Evolutionary conservation across 35 echinoderm and acorn worm genomes (phyloP).

Genomic region (Apostichopus californicus): DNA sequence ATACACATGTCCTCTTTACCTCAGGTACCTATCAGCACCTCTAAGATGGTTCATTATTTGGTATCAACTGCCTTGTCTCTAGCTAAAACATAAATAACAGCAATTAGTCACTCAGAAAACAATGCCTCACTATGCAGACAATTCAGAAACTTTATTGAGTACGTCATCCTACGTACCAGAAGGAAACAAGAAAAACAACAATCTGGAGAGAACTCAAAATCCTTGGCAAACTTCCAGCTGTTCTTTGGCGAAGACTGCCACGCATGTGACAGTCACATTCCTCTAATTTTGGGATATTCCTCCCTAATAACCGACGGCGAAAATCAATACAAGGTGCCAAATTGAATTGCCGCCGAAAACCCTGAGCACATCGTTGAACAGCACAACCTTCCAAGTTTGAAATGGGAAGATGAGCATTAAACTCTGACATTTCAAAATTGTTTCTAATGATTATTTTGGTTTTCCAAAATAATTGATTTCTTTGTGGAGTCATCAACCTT

Average conservation of each 20-base stretch:
- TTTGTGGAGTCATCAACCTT: background rate
- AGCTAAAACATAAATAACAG: too few species aligned
- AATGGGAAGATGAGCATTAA: background rate
- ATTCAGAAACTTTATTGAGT: too few species aligned
- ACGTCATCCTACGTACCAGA: background rate
- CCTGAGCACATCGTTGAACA: background rate
- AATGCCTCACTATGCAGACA: too few species aligned
- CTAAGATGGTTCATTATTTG: too few species aligned
- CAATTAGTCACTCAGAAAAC: too few species aligned
- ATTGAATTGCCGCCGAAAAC: background rate
- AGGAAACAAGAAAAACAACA: background rate
- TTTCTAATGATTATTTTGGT: background rate
- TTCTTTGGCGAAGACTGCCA: background rate
- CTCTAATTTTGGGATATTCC: background rate
- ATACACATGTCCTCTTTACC: too few species aligned
- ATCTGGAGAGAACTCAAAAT: background rate
- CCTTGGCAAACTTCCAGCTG: conserved; percentile 2
- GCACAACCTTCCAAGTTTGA: background rate
- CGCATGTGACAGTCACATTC: background rate
- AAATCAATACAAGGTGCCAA: background rate
- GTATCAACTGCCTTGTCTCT: too few species aligned
- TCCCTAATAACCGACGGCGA: background rate
- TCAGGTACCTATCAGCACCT: too few species aligned
- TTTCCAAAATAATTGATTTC: conserved; percentile 9
- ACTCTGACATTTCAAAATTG: conserved; percentile 21